phyloP scores from a whole-genome alignment of 2,113 vertebrate genomes.

The Rhinoderma darwinii region DNA sequence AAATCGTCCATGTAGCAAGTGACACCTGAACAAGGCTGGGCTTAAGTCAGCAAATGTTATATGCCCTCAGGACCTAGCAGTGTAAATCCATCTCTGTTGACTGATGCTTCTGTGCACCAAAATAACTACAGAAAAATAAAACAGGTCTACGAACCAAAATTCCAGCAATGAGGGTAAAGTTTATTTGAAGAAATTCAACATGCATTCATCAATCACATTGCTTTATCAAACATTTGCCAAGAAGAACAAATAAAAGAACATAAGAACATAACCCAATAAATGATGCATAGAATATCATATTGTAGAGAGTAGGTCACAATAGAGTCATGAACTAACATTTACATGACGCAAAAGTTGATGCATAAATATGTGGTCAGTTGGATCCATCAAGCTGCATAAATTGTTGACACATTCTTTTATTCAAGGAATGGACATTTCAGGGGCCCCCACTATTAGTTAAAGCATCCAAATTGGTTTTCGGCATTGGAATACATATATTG shows the following conservation, averaged over 20 bases:
- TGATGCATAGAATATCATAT: neutral
- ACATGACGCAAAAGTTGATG: too few species aligned
- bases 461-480: too few species aligned
- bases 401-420: too few species aligned
- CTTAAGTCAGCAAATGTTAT: neutral
- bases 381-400: too few species aligned
- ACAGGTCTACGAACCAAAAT: neutral
- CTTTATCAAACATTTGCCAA: neutral
- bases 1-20: neutral
- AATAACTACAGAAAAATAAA: slow-evolving; percentile 1
- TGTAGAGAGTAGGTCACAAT: neutral
- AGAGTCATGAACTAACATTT: neutral
- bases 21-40: neutral
- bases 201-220: neutral
- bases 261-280: neutral
- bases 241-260: neutral
- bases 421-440: too few species aligned
- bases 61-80: neutral
- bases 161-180: neutral
- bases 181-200: neutral
- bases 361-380: too few species aligned
- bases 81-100: slow-evolving; percentile 1
- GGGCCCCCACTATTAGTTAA: too few species aligned
- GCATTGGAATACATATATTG: too few species aligned
- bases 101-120: neutral